Evolutionary conservation across 37 sponge, comb jelly and placozoan species (phyloP), one percentile per base, ranked within the genome.

Genomic region (Chondrilla cf. caribensis): DNA sequence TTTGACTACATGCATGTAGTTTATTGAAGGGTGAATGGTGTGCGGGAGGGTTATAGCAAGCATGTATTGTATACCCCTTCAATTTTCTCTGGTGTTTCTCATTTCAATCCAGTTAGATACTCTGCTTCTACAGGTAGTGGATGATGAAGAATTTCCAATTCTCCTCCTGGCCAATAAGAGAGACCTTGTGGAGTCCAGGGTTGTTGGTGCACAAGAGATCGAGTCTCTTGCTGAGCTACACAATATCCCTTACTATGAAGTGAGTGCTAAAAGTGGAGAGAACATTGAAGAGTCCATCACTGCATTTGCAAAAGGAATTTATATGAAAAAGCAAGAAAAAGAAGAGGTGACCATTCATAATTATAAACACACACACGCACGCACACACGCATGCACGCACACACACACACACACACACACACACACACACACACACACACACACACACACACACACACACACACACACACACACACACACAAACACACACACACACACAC

Each of bases 391-490:
- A 11, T 47, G 11, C 51, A 47, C 64, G 15, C 64, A 62, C 64
- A 15, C 22, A 62, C 64, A 62, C 64, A 62, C 64, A 62, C 64
- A 47, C 51, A 47, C 51, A 47, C 51, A 47, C 51, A 47, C 11
- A 11, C 11, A 47, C 51, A 47, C 51, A 72, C 76, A 72, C 76
- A 26, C 76, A 72, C 22, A 15, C 64, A 62, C 64, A 15, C 22
- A 15, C 64, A 62, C 64, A 62, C 22, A 15, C 80, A 60, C 64
- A 60, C 64, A 60, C 64, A 60, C 64, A 60, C 64, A 60, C 22
- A 15, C 22, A 60, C 64, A 79, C 80, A 79, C 59, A 79, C 59
- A 79, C 59, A 79, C 79, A 57, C n/a, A 57, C 79, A 79, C 38
- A 33, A 32, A 72, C 76, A 33, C 35, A 72, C 76, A 33, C 76